Evolutionary conservation across 2,797 vertebrate genomes (phyloP).

Genomic region (Natrix natrix): DNA sequence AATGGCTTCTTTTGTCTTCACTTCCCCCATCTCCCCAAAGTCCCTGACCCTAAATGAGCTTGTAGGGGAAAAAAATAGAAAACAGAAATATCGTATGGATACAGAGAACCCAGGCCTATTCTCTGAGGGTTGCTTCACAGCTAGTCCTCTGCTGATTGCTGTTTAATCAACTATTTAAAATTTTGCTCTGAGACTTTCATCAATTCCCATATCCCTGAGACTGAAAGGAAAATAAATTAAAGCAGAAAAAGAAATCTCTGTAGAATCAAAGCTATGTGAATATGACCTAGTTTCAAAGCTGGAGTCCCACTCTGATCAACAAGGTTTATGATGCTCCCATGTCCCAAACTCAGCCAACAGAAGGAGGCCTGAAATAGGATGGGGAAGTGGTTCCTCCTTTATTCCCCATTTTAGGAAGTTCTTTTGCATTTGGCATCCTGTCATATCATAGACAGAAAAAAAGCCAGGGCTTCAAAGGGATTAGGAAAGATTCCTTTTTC

Average conservation of each 20-base stretch:
- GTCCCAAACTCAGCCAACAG: not conserved
- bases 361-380: not conserved
- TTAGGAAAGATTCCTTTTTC: constrained; percentile 66
- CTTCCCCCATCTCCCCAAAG: not conserved
- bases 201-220: constrained; percentile 35
- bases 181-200: constrained; percentile 19
- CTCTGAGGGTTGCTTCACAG: constrained; percentile 21
- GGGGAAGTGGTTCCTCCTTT: not conserved
- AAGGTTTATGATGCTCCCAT: not conserved
- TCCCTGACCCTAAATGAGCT: not conserved
- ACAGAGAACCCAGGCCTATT: constrained; percentile 21
- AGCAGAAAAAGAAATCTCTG: not conserved
- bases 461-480: constrained; percentile 57
- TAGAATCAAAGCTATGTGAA: not conserved
- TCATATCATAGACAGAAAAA: constrained; percentile 17
- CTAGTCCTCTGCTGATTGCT: constrained; percentile 39
- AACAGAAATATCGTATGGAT: not conserved
- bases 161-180: constrained; percentile 61
- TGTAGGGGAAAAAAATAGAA: not conserved
- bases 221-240: constrained; percentile 1
- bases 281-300: not conserved
- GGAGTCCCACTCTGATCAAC: not conserved
- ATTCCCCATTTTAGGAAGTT: not conserved
- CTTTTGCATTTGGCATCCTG: accelerated
- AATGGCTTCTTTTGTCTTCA: not conserved